Evolutionary conservation across 2,797 vertebrate genomes (phyloP).

Genomic region (Echiichthys vipera): DNA sequence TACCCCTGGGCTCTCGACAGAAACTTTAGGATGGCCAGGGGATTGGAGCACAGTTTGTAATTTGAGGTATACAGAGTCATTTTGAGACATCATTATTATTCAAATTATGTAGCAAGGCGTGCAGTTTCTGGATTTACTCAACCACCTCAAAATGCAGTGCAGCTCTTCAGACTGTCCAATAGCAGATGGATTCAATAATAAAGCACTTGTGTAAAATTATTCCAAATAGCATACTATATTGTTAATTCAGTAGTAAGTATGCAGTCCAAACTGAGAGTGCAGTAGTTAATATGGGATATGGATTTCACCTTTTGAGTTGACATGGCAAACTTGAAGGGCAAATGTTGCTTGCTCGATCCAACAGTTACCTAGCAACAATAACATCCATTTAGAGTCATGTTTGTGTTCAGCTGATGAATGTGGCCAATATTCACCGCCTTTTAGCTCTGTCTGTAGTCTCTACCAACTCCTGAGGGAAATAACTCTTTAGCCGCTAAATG

Average conservation of each 20-base stretch:
- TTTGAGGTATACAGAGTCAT: neutral
- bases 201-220: too few species aligned
- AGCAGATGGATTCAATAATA: too few species aligned
- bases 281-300: too few species aligned
- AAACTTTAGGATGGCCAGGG: neutral
- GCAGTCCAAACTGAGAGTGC: too few species aligned
- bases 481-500: conserved; percentile 2
- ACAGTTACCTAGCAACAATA: neutral
- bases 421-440: too few species aligned
- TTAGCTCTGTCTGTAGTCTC: neutral
- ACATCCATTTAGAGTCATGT: neutral
- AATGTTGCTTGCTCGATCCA: neutral
- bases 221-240: too few species aligned
- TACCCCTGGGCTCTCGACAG: neutral
- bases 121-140: too few species aligned
- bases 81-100: neutral
- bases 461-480: neutral
- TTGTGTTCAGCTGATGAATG: neutral
- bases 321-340: neutral
- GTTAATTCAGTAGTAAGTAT: too few species aligned
- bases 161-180: too few species aligned
- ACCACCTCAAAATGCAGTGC: too few species aligned
- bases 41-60: neutral
- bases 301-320: neutral
- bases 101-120: too few species aligned